These are phyloP conservation scores for Heterohyrax brucei DNA, from an alignment of 2,797 vertebrate species.

Conservation along the genomic window DNA sequence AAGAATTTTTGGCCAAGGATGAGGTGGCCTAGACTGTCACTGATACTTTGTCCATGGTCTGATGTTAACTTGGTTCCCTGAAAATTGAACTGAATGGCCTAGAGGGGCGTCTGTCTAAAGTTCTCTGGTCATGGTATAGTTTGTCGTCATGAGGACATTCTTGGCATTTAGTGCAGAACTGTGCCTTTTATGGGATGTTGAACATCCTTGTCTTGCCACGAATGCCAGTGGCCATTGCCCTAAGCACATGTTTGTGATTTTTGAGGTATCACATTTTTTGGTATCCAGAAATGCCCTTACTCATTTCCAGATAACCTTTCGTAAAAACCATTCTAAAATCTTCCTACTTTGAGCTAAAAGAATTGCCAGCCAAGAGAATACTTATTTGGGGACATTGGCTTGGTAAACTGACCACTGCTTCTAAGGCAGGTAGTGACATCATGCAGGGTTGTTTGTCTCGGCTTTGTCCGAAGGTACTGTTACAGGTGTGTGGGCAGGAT, in stretches of 20 bases:
- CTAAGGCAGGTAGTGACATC: neutral
- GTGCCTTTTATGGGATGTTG: neutral
- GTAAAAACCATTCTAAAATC: neutral
- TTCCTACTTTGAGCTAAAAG: conserved; percentile 36
- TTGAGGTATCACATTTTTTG: neutral
- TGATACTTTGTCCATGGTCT: neutral
- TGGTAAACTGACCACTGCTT: conserved; percentile 40
- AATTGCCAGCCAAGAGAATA: conserved; percentile 45
- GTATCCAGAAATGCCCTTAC: neutral
- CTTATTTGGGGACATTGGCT: conserved; percentile 31
- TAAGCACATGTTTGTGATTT: too few relatives aligned
- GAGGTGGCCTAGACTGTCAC: too few relatives aligned
- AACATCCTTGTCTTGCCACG: neutral
- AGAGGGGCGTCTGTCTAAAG: neutral
- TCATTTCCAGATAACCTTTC: neutral
- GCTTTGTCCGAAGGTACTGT: conserved; percentile 41
- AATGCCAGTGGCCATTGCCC: neutral
- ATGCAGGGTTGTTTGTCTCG: neutral
- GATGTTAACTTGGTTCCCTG: conserved; percentile 1
- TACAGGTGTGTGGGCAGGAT: neutral
- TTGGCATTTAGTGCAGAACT: neutral
- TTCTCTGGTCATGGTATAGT: neutral
- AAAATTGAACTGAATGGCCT: neutral
- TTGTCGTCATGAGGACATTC: neutral
- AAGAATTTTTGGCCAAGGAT: neutral